phyloP scores from a whole-genome alignment of 2,113 vertebrate species.

The Furnarius figulus region DNA sequence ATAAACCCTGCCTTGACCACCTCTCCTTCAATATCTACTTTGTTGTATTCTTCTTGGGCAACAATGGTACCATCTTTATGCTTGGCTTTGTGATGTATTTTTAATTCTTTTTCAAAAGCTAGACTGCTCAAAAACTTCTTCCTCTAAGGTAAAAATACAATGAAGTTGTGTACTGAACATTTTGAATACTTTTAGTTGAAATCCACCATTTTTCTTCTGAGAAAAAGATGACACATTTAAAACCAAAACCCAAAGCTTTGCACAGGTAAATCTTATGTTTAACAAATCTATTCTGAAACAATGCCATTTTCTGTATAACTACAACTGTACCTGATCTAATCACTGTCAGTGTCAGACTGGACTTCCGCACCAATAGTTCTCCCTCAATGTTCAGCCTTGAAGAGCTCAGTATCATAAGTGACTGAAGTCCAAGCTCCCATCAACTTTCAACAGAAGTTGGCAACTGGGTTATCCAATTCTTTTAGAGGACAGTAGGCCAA shows the following conservation, averaged over 20 bases:
- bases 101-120: slow-evolving; percentile 79
- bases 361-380: neutral
- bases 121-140: slow-evolving; percentile 78
- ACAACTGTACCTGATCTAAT: neutral
- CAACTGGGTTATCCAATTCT: neutral
- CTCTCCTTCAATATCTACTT: slow-evolving; percentile 78
- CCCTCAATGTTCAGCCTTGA: neutral
- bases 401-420: neutral
- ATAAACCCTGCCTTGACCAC: slow-evolving; percentile 80
- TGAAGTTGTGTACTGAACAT: neutral
- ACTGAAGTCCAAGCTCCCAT: neutral
- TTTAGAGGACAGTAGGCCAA: neutral
- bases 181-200: neutral
- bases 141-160: slow-evolving; percentile 39
- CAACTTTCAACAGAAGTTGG: neutral
- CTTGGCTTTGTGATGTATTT: slow-evolving; percentile 69
- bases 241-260: neutral
- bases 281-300: neutral
- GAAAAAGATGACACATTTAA: neutral
- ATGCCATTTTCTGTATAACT: neutral
- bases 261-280: neutral
- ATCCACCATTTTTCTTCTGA: neutral
- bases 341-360: neutral
- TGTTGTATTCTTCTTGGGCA: slow-evolving; percentile 73
- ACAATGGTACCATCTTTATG: slow-evolving; percentile 75